These are phyloP conservation scores for Biston betularia DNA, from an alignment of 2,888 invertebrate species.

Conservation along the genomic window DNA sequence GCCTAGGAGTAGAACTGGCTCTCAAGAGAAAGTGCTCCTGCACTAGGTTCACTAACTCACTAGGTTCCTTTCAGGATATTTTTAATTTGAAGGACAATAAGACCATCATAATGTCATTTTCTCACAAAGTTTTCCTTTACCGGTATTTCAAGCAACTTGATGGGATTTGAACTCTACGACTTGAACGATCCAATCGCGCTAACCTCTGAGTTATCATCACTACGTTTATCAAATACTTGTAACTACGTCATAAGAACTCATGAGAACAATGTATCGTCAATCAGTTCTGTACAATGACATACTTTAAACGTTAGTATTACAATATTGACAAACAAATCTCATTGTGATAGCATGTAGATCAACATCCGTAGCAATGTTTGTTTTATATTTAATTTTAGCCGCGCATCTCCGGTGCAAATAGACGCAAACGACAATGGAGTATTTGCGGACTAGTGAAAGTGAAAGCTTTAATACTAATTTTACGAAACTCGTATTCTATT, in stretches of 20 bases:
- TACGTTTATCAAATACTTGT: no score
- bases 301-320: constrained; percentile 8
- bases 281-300: constrained; percentile 3
- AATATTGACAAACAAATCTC: constrained; percentile 33
- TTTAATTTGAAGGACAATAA: no score
- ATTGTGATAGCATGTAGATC: constrained; percentile 28
- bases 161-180: no score
- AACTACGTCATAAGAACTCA: background rate
- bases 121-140: no score
- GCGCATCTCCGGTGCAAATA: constrained; percentile 38
- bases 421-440: constrained; percentile 36
- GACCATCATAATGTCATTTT: no score
- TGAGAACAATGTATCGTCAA: constrained; percentile 23
- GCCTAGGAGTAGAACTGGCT: no score
- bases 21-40: no score
- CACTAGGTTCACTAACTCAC: no score
- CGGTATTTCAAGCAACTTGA: no score
- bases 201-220: no score
- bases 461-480: constrained; percentile 43
- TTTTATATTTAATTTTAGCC: constrained; percentile 39
- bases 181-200: no score
- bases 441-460: constrained; percentile 42
- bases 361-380: constrained; percentile 12
- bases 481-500: constrained; percentile 33
- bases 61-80: no score